Evolutionary conservation across 2,888 invertebrate species (phyloP).

Genomic region (Ichneumon xanthorius): DNA sequence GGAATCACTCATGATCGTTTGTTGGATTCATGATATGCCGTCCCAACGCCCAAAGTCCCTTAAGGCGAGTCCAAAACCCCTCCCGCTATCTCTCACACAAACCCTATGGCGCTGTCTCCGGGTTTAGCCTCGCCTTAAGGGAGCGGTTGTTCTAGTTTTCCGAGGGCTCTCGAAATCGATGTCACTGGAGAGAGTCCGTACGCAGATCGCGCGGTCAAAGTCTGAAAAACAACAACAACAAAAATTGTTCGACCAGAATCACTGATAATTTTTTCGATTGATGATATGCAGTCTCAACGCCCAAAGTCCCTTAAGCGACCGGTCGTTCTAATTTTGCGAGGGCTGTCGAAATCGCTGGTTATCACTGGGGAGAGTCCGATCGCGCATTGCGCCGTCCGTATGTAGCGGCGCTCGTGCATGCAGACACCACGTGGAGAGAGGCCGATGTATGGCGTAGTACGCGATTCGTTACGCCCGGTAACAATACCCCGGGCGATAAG

Average conservation of each 20-base stretch:
- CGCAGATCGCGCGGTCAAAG: conserved; percentile 2
- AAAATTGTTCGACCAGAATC: too few relatives aligned
- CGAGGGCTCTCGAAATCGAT: not conserved
- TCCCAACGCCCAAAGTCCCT: not conserved
- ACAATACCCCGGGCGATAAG: conserved; percentile 73
- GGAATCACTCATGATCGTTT: not conserved
- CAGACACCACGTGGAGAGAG: conserved; percentile 73
- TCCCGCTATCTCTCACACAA: too few relatives aligned
- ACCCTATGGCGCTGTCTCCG: too few relatives aligned
- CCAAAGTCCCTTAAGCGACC: not conserved
- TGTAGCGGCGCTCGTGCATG: not conserved
- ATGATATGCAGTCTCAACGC: too few relatives aligned
- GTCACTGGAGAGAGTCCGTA: not conserved
- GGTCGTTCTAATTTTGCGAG: not conserved
- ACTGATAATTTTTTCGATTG: too few relatives aligned
- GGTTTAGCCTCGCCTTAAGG: not conserved
- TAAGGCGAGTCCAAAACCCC: too few relatives aligned
- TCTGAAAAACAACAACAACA: too few relatives aligned
- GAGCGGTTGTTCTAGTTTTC: not conserved
- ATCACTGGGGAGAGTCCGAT: not conserved
- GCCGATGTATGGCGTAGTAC: conserved; percentile 72
- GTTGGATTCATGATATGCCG: not conserved
- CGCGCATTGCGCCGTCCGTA: not conserved
- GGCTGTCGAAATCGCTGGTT: not conserved
- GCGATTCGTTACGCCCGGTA: conserved; percentile 73